Conservation (phyloP, 2,113 vertebrate genomes). For the Seriola dumerili region DNA sequence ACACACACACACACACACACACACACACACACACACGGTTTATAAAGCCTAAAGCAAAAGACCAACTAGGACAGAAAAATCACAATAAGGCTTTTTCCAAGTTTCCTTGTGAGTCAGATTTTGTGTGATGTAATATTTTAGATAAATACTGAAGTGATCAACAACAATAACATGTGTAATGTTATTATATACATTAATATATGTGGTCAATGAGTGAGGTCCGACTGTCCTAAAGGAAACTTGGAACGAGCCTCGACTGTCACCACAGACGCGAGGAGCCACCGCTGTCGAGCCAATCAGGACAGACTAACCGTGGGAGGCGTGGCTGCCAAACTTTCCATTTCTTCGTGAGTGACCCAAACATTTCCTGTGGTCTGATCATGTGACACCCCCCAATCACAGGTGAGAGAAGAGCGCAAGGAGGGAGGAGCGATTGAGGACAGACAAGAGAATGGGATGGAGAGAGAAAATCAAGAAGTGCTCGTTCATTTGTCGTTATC, state of each 20-base stretch:
- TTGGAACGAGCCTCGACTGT: conserved; percentile 49
- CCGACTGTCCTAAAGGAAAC: conserved; percentile 10
- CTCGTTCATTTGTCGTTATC: conserved; percentile 69
- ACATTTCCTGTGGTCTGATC: conserved; percentile 98
- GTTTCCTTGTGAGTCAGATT: conserved; percentile 19
- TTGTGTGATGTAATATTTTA: background rate
- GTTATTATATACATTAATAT: too few species aligned
- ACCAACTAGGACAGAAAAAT: background rate
- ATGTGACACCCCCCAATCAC: conserved; percentile 83
- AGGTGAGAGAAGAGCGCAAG: conserved; percentile 86
- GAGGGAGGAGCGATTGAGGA: conserved; percentile 83
- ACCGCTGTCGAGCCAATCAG: conserved; percentile 38
- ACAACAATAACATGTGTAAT: background rate
- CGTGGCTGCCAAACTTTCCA: conserved; percentile 96
- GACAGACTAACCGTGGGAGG: conserved; percentile 95
- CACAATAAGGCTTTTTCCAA: conserved; percentile 39
- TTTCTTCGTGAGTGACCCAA: conserved; percentile 99
- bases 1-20: background rate
- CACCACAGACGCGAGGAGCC: conserved; percentile 24
- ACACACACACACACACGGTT: background rate
- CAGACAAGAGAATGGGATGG: conserved; percentile 81
- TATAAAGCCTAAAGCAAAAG: background rate
- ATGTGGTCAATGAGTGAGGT: background rate
- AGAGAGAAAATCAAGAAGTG: conserved; percentile 83
- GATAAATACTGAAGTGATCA: background rate